Conservation (phyloP, 2,797 vertebrate species). For the Anguilla obscura region DNA sequence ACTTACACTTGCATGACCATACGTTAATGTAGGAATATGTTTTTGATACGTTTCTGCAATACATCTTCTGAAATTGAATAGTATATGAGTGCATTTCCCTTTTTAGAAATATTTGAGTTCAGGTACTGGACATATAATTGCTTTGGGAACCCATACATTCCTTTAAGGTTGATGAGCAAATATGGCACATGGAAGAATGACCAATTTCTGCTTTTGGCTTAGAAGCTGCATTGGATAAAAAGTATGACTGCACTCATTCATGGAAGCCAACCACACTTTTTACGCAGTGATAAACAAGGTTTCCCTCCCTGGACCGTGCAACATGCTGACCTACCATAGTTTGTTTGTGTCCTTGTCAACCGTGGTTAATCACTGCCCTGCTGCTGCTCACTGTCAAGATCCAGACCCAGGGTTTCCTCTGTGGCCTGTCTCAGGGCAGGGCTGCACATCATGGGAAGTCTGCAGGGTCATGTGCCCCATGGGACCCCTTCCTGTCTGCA, state of each 20-base stretch:
- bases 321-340: not conserved
- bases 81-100: not conserved
- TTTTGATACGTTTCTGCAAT: not conserved
- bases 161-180: not conserved
- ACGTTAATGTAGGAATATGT: no score
- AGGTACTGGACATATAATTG: not conserved
- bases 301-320: not conserved
- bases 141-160: not conserved
- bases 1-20: not conserved
- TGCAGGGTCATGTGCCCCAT: not conserved
- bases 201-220: not conserved
- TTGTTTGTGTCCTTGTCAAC: conserved; percentile 14
- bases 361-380: not conserved
- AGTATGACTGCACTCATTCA: not conserved
- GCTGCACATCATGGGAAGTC: not conserved
- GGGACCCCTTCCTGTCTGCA: not conserved
- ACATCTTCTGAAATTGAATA: not conserved
- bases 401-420: not conserved
- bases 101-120: not conserved
- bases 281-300: not conserved
- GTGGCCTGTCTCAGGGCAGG: not conserved
- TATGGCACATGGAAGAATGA: not conserved
- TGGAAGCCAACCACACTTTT: not conserved
- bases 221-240: not conserved
- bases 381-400: not conserved